Percentiles rank a stretch among this genome's conserved stretches.
Conservation (phyloP, 2,888 invertebrate genomes). For the Theodoxus fluviatilis region DNA sequence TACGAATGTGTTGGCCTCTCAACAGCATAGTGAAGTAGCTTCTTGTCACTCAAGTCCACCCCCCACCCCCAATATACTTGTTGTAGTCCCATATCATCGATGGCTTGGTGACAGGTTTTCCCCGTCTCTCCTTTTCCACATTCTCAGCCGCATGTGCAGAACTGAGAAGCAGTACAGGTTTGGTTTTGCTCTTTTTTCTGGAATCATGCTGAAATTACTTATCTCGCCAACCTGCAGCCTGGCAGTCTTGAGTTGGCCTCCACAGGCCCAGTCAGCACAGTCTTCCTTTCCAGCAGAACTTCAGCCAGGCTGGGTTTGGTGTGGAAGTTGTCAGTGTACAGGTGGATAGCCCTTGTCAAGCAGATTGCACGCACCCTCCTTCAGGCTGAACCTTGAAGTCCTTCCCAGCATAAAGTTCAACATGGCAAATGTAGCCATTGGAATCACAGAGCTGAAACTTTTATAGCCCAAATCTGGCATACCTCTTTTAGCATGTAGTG, state of each 20-base stretch:
- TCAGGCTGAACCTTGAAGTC: too few species aligned
- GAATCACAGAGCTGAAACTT: too few species aligned
- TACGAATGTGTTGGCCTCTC: slow-evolving; percentile 22
- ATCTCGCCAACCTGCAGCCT: not conserved
- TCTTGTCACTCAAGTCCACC: slow-evolving; percentile 25
- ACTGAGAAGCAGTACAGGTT: slow-evolving; percentile 20
- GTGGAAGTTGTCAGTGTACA: slow-evolving; percentile 28
- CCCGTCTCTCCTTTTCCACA: not conserved
- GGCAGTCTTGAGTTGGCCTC: slow-evolving; percentile 20
- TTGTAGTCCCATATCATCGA: slow-evolving; percentile 21
- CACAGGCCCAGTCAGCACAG: slow-evolving; percentile 26
- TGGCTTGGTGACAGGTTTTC: slow-evolving; percentile 11
- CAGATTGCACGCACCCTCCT: not conserved
- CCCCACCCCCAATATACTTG: slow-evolving; percentile 26
- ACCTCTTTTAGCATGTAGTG: too few species aligned
- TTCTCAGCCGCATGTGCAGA: slow-evolving; percentile 21
- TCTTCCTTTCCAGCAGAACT: slow-evolving; percentile 9
- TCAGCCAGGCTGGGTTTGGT: slow-evolving; percentile 26
- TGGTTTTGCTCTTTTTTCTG: not conserved
- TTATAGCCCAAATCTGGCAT: too few species aligned
- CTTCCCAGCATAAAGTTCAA: too few species aligned
- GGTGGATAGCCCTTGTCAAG: slow-evolving; percentile 24
- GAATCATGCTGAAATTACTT: too few species aligned
- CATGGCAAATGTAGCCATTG: too few species aligned
- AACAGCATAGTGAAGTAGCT: slow-evolving; percentile 16